A percentile compares a stretch with the other conserved stretches of the same genome.
phyloP scores from a whole-genome alignment of 1,140 invertebrate species.

The Periplaneta americana region DNA sequence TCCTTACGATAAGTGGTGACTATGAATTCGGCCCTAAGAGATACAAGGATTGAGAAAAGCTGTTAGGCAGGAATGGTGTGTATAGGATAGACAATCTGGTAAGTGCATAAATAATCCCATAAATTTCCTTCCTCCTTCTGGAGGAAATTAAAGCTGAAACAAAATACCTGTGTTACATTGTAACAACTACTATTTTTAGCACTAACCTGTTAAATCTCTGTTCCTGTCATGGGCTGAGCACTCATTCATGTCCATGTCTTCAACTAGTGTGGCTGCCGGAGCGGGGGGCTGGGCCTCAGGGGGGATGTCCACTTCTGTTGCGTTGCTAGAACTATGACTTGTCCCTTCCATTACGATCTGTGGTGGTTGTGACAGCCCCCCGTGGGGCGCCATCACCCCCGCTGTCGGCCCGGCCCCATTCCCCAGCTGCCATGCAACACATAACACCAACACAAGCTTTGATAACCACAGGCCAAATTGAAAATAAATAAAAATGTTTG shows the following conservation, averaged over 20 bases:
- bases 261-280: conserved; percentile 45
- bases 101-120: too few species aligned
- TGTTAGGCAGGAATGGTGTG: too few species aligned
- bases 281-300: conserved; percentile 43
- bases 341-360: conserved; percentile 15
- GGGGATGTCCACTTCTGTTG: conserved; percentile 43
- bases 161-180: too few species aligned
- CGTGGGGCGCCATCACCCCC: conserved; percentile 5
- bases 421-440: conserved; percentile 4
- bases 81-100: too few species aligned
- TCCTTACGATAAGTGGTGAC: too few species aligned
- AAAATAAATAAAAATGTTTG: too few species aligned
- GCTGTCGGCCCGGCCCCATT: conserved; percentile 4
- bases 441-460: not conserved
- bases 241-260: conserved; percentile 21
- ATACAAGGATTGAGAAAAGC: too few species aligned
- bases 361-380: not conserved
- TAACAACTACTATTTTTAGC: too few species aligned
- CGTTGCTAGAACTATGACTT: not conserved
- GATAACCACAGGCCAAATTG: not conserved
- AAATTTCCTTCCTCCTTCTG: too few species aligned
- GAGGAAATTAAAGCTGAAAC: too few species aligned
- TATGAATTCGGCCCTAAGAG: too few species aligned
- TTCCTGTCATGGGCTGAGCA: conserved; percentile 8
- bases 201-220: conserved; percentile 2